phyloP scores from a whole-genome alignment of 2,888 invertebrate genomes.

The Pemphredon lugubris region DNA sequence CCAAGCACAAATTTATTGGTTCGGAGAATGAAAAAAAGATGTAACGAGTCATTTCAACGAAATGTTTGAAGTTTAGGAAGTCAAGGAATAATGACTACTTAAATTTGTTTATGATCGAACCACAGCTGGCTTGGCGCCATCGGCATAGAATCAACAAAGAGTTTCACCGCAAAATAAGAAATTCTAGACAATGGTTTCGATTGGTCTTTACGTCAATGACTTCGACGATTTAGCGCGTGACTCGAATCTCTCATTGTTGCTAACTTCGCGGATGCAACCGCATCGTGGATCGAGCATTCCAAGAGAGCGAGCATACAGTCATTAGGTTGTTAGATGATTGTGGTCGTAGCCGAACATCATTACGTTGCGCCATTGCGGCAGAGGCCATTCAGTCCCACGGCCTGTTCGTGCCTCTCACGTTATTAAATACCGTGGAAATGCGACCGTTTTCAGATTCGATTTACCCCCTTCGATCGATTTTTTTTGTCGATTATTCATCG shows the following conservation, averaged over 20 bases:
- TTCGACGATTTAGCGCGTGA: slow-evolving; percentile 20
- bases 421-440: slow-evolving; percentile 72
- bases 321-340: slow-evolving; percentile 59
- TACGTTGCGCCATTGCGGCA: slow-evolving; percentile 57
- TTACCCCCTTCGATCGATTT: slow-evolving; percentile 1
- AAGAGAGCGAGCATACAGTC: slow-evolving; percentile 49
- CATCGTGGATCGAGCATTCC: slow-evolving; percentile 51
- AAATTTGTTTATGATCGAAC: too few species aligned
- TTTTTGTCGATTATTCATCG: background rate
- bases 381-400: slow-evolving; percentile 66
- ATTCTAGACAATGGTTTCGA: too few species aligned
- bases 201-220: too few species aligned
- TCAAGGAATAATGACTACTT: too few species aligned
- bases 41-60: too few species aligned
- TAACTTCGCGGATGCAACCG: slow-evolving; percentile 16
- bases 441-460: slow-evolving; percentile 62
- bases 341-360: slow-evolving; percentile 59
- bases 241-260: slow-evolving; percentile 13
- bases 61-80: too few species aligned
- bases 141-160: too few species aligned
- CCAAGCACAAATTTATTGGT: too few species aligned
- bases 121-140: too few species aligned
- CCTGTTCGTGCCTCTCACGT: slow-evolving; percentile 65
- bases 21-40: too few species aligned
- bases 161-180: too few species aligned